phyloP scores from a whole-genome alignment of 2,888 invertebrate genomes.

The Hanleya hanleyi region DNA sequence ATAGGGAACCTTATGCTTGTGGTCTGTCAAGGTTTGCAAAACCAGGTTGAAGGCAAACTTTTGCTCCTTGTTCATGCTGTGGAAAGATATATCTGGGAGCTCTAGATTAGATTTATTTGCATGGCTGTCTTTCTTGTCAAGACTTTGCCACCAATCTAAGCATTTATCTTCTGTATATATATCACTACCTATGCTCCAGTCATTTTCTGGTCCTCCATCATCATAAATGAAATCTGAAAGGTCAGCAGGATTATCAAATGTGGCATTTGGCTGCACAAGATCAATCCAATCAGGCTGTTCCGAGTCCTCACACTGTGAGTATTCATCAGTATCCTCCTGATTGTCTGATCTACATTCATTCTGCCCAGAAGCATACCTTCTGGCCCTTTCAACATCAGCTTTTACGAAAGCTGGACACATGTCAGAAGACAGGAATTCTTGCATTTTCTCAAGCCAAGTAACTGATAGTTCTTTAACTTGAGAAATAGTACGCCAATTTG shows the following conservation, averaged over 20 bases:
- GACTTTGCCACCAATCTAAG: no score
- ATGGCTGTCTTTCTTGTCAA: no score
- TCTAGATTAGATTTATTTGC: no score
- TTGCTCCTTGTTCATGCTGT: slow-evolving; percentile 36
- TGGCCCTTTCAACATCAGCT: slow-evolving; percentile 21
- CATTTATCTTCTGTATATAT: slow-evolving; percentile 22
- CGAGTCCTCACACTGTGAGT: no score
- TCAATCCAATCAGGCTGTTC: no score
- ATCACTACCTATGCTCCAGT: slow-evolving; percentile 23
- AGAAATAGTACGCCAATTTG: slow-evolving; percentile 36
- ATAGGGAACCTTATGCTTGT: slow-evolving; percentile 10
- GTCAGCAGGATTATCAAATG: slow-evolving; percentile 13
- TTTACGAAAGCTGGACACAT: slow-evolving; percentile 37
- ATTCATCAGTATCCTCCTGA: no score
- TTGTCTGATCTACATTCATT: no score
- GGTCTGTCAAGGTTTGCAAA: slow-evolving; percentile 23
- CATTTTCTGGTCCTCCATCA: slow-evolving; percentile 42
- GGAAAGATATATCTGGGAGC: no score
- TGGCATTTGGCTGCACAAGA: slow-evolving; percentile 25
- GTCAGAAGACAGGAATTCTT: slow-evolving; percentile 33
- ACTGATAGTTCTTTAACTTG: slow-evolving; percentile 33
- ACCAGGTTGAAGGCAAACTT: slow-evolving; percentile 38
- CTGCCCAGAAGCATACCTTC: no score
- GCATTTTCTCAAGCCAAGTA: slow-evolving; percentile 31
- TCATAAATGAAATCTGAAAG: slow-evolving; percentile 34